Evolutionary conservation across 2,888 invertebrate genomes (phyloP), one percentile per base, ranked within the genome.

Genomic region (Cataglyphis altisquamis): DNA sequence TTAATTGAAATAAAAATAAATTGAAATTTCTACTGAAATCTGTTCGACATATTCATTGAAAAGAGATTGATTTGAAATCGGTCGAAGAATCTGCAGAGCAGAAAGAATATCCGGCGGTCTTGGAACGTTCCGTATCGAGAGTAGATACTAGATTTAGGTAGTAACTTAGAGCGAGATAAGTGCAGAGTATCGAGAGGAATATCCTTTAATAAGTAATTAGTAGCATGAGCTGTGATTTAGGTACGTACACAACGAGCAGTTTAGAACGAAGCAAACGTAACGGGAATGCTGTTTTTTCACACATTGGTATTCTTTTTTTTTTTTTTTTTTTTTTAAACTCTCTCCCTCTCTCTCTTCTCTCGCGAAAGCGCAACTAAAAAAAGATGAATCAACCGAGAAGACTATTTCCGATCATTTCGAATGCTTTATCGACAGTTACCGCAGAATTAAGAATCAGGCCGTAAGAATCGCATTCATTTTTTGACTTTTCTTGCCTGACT

Each of bases 161-260:
- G 48, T 87, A 89, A 89, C 73, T 73, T 84, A 87, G 84, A 83
- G 48, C 78, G 82, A 8, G n/a, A 85, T 86, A 88, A 89, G 87
- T 75, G 88, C 84, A 83, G 86, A 85, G 85, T 83, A 88, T 90
- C 90, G 86, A 87, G 84, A 87, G 84, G 85, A 86, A 84, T 88
- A 85, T 70, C 78, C 72, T 78, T 89, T 87, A 89, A 89, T 94
- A 94, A 94, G 92, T 93, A 94, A 94, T 93, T 94, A 94, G 94
- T 94, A 94, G 94, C 94, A 94, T 92, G 94, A 94, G 92, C 94
- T 94, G 94, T 94, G 94, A 94, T 94, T 94, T 94, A 94, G 94
- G 91, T 94, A 94, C 94, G 93, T 94, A 94, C 92, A 93, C 94
- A 92, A 93, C 87, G 91, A 92, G 91, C 91, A 91, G 89, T 92